Base-by-base conservation (phyloP, 2,113 vertebrate species). In the Pipra filicauda region DNA sequence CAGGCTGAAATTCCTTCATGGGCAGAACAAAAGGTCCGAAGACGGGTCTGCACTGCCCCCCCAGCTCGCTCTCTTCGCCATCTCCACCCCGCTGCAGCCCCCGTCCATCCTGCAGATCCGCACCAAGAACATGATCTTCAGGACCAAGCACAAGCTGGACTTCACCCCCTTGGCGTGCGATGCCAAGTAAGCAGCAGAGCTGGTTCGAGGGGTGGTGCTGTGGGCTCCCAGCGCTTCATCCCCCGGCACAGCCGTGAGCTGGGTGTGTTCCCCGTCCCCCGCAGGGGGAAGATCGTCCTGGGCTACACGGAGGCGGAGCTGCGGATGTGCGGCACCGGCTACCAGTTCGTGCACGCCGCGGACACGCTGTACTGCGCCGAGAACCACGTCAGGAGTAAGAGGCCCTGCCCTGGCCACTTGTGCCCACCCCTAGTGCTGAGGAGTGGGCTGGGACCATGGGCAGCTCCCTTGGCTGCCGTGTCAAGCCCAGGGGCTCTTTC, bases 111-210 rank as follows among this genome's bases (percentile, higher is more conserved):
- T 98, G 93, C 98, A 98, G 95, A 97, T 98, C 93, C 89, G 92
- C 84, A 98, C 98, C 89, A 98, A 98, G 96, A 98, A 97, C 94
- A 97, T 97, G 97, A 98, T 98, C 96, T 98, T 98, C 94, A 97
- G 98, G 73, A 98, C 98, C 0, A 98, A 98, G 93, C 98, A 98
- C 96, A 98, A 98, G 93, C 97, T 98, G 94, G 98, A 98, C 95
- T 98, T 98, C 90, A 98, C 98, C 3, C 98, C 98, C 4, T 48
- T 98, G 96, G 98, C 97, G 0, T 98, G 98, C 1, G 98, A 98
- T 24, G 97, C 98, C 85, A 98, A 97, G 98, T 98, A 96, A 26
- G 93, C 77, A 28, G 33, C 54, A 64, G 62, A 48, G 73, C 28
- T 67, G 64, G 19, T 59, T 8, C 24, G 49, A 39, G 26, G 58